Percentiles rank a stretch among this genome's conserved stretches.
These are phyloP conservation scores for Ostrea edulis DNA, from an alignment of 1,140 invertebrate species.

Conservation along the genomic window DNA sequence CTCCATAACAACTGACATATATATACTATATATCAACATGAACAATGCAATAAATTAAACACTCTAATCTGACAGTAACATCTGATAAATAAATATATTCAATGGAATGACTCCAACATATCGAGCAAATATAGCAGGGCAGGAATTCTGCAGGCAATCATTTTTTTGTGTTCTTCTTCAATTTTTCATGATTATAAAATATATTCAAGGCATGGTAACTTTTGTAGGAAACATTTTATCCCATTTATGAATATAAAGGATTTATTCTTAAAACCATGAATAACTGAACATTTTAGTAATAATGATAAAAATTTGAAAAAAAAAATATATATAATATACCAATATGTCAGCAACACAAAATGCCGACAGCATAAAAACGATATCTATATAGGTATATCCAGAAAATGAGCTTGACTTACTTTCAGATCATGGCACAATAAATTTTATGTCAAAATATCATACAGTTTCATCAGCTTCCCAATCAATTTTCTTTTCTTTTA, in stretches of 20 bases:
- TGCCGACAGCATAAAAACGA: too few species aligned
- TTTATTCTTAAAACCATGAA: too few species aligned
- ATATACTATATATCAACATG: constrained; percentile 5
- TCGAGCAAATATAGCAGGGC: neutral
- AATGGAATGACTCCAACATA: neutral
- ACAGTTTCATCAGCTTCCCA: too few species aligned
- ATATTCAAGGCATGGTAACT: neutral
- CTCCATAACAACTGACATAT: constrained; percentile 35
- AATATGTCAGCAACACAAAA: too few species aligned
- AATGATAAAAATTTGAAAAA: too few species aligned
- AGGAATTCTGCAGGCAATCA: neutral
- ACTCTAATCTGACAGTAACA: neutral
- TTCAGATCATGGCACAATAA: too few species aligned
- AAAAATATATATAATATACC: too few species aligned
- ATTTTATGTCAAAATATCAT: too few species aligned
- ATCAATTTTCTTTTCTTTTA: too few species aligned
- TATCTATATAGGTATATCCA: too few species aligned
- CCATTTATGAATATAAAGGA: neutral
- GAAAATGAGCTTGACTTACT: too few species aligned
- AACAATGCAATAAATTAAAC: constrained; percentile 24
- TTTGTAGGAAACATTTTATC: neutral
- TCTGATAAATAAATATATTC: neutral
- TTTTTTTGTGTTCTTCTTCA: neutral
- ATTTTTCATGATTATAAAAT: neutral
- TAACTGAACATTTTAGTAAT: too few species aligned